Conservation (phyloP, 2,888 invertebrate species). For the Drosophila monieri region DNA sequence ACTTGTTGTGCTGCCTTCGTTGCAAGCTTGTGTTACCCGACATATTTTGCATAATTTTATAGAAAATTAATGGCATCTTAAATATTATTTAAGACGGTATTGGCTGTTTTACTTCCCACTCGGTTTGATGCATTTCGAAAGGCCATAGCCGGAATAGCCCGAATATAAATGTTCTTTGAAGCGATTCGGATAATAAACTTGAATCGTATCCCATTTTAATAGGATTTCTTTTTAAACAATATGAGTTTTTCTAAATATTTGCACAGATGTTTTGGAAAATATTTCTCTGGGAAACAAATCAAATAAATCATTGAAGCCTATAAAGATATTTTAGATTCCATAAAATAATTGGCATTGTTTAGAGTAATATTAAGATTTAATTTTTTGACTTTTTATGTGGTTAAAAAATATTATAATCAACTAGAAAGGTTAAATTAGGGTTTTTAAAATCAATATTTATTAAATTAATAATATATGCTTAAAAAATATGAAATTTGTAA, state of each 20-base stretch:
- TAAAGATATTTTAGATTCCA: neutral
- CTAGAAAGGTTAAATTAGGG: no score
- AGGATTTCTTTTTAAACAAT: neutral
- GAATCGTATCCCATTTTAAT: neutral
- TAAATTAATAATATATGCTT: neutral
- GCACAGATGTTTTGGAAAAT: neutral
- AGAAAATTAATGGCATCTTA: conserved; percentile 12
- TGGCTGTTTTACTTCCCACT: conserved; percentile 20
- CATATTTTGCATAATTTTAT: conserved; percentile 2
- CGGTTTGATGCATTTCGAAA: neutral
- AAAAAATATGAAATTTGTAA: no score
- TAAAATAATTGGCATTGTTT: neutral
- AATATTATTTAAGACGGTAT: conserved; percentile 1
- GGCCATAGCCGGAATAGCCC: neutral
- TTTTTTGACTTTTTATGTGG: no score
- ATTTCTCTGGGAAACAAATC: neutral
- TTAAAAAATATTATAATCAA: no score
- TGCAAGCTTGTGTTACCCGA: neutral
- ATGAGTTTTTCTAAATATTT: neutral
- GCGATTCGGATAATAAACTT: neutral
- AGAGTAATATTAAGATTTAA: neutral
- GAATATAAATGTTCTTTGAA: neutral
- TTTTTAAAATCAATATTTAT: neutral
- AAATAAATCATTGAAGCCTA: neutral
- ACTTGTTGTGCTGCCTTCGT: conserved; percentile 12